Conservation (phyloP, 2,888 invertebrate genomes). For the Amphipyra berbera region DNA sequence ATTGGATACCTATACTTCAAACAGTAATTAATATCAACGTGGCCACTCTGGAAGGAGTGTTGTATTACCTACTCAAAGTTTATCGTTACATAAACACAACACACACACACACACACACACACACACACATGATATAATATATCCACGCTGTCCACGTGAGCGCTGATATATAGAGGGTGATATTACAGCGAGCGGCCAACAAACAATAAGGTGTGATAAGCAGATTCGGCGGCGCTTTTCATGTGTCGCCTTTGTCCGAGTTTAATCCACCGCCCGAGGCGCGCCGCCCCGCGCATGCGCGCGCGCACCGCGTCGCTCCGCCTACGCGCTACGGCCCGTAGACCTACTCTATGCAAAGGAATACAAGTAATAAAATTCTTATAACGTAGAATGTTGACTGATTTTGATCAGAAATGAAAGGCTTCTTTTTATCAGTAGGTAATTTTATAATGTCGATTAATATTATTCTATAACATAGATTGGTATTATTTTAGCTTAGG, state of each 20-base stretch:
- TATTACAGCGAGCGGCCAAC: slow-evolving; percentile 78
- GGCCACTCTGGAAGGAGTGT: slow-evolving; percentile 49
- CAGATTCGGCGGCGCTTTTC: slow-evolving; percentile 86
- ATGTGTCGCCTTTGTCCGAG: slow-evolving; percentile 85
- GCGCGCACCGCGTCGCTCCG: slow-evolving; percentile 45
- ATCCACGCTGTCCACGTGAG: slow-evolving; percentile 71
- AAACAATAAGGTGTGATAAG: slow-evolving; percentile 87
- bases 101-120: slow-evolving; percentile 62
- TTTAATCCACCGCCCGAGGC: slow-evolving; percentile 75
- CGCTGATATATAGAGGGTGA: slow-evolving; percentile 83
- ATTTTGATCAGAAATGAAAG: neutral
- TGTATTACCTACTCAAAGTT: slow-evolving; percentile 56
- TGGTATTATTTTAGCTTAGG: too few species aligned
- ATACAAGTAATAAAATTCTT: slow-evolving; percentile 14
- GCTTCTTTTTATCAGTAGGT: too few species aligned
- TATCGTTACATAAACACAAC: slow-evolving; percentile 68
- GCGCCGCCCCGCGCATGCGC: slow-evolving; percentile 39
- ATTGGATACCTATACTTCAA: slow-evolving; percentile 43
- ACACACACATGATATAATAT: slow-evolving; percentile 44
- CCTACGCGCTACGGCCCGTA: slow-evolving; percentile 68
- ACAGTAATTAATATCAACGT: slow-evolving; percentile 48
- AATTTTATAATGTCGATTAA: too few species aligned
- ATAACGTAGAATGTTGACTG: slow-evolving; percentile 1
- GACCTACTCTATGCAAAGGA: slow-evolving; percentile 28
- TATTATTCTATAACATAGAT: too few species aligned